Conservation (phyloP, 2,888 invertebrate genomes). For the Lathronympha strigana region DNA sequence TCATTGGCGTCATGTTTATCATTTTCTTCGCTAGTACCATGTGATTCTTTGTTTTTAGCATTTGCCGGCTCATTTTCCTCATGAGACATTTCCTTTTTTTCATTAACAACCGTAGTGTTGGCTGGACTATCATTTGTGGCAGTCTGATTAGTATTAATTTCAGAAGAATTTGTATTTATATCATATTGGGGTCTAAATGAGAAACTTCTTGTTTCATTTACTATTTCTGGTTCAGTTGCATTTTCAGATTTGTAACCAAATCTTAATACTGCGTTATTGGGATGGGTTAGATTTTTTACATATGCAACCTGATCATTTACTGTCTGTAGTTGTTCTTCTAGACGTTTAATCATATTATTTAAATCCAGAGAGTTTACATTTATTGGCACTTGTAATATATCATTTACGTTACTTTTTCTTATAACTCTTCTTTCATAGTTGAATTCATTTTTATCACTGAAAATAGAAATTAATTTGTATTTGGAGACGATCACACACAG, state of each 20-base stretch:
- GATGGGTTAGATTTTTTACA: neutral
- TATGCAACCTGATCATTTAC: conserved; percentile 11
- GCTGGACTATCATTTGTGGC: neutral
- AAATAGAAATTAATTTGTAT: neutral
- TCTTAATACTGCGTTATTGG: neutral
- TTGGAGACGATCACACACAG: neutral
- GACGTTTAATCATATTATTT: neutral
- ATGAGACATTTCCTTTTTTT: neutral
- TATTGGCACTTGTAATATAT: neutral
- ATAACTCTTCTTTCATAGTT: neutral
- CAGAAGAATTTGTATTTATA: neutral
- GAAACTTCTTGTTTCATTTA: neutral
- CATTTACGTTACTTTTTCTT: conserved; percentile 5
- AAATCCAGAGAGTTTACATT: neutral
- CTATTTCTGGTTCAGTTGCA: neutral
- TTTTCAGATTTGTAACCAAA: neutral
- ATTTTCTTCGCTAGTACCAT: neutral
- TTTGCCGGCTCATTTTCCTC: neutral
- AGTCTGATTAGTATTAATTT: neutral
- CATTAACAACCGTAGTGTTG: neutral
- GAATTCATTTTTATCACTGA: neutral
- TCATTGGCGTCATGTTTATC: neutral
- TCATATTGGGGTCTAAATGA: conserved; percentile 7
- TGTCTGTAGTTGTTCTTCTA: conserved; percentile 4
- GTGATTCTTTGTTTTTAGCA: neutral